These are phyloP conservation scores for Pelusios castaneus DNA, from an alignment of 2,113 vertebrate species.

Conservation along the genomic window DNA sequence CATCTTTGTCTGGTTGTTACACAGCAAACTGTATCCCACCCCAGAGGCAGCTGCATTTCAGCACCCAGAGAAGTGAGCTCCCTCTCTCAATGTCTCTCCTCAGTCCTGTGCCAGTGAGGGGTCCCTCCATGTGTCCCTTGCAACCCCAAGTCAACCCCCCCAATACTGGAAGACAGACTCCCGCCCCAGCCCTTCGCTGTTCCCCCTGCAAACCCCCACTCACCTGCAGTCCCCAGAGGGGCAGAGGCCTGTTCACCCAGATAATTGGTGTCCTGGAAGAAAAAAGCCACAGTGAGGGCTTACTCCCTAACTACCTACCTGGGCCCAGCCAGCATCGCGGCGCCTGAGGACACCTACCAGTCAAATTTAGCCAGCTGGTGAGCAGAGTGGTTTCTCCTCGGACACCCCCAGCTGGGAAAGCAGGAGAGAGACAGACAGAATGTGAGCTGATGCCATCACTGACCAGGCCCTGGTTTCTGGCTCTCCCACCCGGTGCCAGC, in stretches of 20 bases:
- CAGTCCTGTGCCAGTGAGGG: neutral
- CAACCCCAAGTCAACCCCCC: neutral
- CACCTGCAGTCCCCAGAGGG: slow-evolving; percentile 86
- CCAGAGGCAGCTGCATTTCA: neutral
- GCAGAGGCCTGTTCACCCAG: slow-evolving; percentile 86
- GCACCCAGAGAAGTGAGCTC: neutral
- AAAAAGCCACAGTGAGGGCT: neutral
- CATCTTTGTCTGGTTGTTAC: too few species aligned
- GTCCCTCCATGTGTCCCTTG: neutral
- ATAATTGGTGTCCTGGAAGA: slow-evolving; percentile 82
- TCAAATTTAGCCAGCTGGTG: slow-evolving; percentile 80
- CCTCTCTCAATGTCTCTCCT: neutral
- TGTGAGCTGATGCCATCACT: neutral
- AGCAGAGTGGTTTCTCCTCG: slow-evolving; percentile 79
- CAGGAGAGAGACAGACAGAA: neutral
- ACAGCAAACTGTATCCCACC: too few species aligned
- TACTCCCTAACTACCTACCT: too few species aligned
- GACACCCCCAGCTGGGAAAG: slow-evolving; percentile 74
- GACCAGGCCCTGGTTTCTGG: too few species aligned
- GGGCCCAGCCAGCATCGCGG: neutral
- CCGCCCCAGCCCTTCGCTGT: neutral
- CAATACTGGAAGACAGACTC: neutral
- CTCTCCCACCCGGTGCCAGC: neutral
- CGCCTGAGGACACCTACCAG: slow-evolving; percentile 73
- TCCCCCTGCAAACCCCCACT: slow-evolving; percentile 15